phyloP scores from a whole-genome alignment of 2,113 vertebrate species.

The Stomatorhinus ivindoensis region DNA sequence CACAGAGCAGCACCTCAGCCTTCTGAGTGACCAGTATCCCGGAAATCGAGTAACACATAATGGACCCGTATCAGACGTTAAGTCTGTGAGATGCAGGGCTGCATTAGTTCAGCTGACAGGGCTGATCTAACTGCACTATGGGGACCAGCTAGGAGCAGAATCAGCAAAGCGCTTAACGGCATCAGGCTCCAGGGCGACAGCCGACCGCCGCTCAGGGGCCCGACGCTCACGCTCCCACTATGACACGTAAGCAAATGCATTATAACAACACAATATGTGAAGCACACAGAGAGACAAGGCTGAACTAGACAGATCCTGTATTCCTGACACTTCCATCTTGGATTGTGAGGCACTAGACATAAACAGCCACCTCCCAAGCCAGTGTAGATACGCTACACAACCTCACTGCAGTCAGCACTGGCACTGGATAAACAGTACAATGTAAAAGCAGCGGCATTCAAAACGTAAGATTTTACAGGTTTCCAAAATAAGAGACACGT shows the following conservation, averaged over 20 bases:
- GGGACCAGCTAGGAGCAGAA: background rate
- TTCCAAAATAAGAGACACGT: background rate
- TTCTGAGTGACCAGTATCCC: background rate
- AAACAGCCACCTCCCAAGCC: background rate
- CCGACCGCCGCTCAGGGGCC: background rate
- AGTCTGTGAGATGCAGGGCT: background rate
- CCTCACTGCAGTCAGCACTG: background rate
- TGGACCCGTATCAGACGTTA: slow-evolving; percentile 1
- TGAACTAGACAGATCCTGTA: background rate
- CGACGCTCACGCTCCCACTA: background rate
- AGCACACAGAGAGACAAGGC: background rate
- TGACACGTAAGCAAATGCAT: background rate
- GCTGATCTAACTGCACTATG: background rate
- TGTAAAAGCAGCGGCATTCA: background rate
- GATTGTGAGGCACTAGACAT: background rate
- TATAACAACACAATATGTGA: background rate
- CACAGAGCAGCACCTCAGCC: background rate
- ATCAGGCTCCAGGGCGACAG: background rate
- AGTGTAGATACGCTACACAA: background rate
- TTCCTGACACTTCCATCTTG: background rate
- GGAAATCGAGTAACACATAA: background rate
- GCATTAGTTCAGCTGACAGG: background rate
- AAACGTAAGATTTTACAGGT: background rate
- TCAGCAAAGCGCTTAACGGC: background rate
- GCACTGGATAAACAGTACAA: background rate